Base-by-base conservation (phyloP, 2,888 invertebrate genomes). In the Pristionchus japonicus region DNA sequence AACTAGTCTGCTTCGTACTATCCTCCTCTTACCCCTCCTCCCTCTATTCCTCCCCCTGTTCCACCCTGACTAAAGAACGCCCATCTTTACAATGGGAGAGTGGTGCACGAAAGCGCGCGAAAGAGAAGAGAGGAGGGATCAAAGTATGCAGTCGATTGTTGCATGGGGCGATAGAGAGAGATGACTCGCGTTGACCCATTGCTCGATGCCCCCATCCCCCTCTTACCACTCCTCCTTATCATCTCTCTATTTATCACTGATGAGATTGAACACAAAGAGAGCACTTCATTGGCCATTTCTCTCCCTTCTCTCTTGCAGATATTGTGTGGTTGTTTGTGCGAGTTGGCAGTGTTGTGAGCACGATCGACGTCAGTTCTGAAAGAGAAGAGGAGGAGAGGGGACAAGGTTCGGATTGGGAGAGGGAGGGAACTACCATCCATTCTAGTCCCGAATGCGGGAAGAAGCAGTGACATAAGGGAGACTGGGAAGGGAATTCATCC, bases 1-100 rank as follows among this genome's bases (percentile, higher is more conserved):
- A 74, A 74, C 67, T 74, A 74, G 23, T 74, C 74, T 23, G 40
- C 74, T 40, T 37, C 74, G 40, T 74, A 74, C 74, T 74, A 74
- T 74, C 43, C 74, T 20, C 37, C 31, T 67, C n/a, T 15, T 67
- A 20, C n/a, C 74, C 43, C 43, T 74, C 40, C 11, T 15, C 31
- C 13, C 31, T 40, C 74, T 40, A 11, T 74, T 40, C 61, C 34
- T 74, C 43, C 20, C 74, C 40, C 74, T 74, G 74, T 74, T 74
- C 74, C 74, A 74, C 43, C 40, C 74, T 31, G 74, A 20, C 74
- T 74, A 74, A 74, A 74, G 70, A 70, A 40, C 40, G 40, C 74
- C 31, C 70, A 17, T 31, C 74, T 74, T 74, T 74, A 74, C 74
- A 74, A 74, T 40, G 74, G 70, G 13, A 40, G 40, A 74, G 40